A percentile compares a stretch with the other conserved stretches of the same genome.
These are phyloP conservation scores for Indicator maculatus DNA, from an alignment of 2,113 vertebrate genomes.

Conservation along the genomic window DNA sequence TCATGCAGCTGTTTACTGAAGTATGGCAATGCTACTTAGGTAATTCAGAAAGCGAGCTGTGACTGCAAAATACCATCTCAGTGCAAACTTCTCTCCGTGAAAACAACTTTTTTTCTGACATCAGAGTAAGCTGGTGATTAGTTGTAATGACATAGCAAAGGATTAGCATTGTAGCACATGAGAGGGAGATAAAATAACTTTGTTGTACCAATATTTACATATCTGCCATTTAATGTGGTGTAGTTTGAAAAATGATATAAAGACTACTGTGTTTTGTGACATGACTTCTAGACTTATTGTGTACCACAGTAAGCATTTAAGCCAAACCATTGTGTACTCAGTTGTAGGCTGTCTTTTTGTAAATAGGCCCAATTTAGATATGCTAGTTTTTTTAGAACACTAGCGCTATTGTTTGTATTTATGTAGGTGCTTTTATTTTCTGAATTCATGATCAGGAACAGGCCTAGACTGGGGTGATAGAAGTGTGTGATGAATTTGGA, in stretches of 20 bases:
- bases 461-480: neutral
- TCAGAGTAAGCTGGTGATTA: neutral
- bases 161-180: neutral
- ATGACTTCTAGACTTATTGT: neutral
- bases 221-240: neutral
- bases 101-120: neutral
- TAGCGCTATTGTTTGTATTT: neutral
- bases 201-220: accelerated
- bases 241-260: neutral
- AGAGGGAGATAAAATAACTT: neutral
- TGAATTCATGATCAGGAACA: neutral
- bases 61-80: neutral
- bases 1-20: neutral
- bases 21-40: no score
- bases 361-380: neutral
- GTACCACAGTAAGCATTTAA: neutral
- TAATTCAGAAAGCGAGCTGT: neutral
- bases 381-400: neutral
- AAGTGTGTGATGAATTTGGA: neutral
- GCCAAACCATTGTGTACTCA: neutral
- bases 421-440: neutral
- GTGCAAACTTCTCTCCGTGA: neutral
- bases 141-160: neutral
- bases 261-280: neutral
- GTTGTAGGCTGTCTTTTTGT: neutral